These are phyloP conservation scores for Lepus townsendii DNA, from an alignment of 2,797 vertebrate genomes.

Conservation along the genomic window DNA sequence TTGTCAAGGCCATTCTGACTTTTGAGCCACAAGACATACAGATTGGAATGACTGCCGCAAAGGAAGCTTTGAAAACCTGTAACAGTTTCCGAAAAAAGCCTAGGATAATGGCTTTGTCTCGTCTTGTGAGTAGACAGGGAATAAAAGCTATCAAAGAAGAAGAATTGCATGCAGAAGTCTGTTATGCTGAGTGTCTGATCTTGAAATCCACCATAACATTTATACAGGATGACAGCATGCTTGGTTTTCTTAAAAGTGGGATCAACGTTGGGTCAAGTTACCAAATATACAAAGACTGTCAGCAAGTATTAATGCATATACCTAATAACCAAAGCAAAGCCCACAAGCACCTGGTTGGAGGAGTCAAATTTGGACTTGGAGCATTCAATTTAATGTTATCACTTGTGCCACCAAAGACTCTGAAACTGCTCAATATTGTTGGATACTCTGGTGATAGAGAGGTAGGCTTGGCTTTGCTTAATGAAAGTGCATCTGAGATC, in stretches of 20 bases:
- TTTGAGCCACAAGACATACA: constrained; percentile 76
- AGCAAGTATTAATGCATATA: constrained; percentile 62
- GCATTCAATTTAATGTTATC: constrained; percentile 78
- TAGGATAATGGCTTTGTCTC: constrained; percentile 60
- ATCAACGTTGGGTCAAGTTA: constrained; percentile 75
- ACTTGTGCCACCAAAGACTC: constrained; percentile 76
- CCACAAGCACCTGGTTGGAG: constrained; percentile 73
- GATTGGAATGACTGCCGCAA: constrained; percentile 44
- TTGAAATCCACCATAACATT: constrained; percentile 72
- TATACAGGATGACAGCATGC: constrained; percentile 74
- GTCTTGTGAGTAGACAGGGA: constrained; percentile 63
- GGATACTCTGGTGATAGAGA: constrained; percentile 73
- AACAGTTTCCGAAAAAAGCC: constrained; percentile 73
- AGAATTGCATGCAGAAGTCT: constrained; percentile 81
- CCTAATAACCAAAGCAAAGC: constrained; percentile 67
- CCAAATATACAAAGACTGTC: constrained; percentile 83
- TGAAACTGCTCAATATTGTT: constrained; percentile 74
- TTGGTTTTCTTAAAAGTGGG: constrained; percentile 75
- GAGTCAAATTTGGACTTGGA: constrained; percentile 79
- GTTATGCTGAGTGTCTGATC: constrained; percentile 81
- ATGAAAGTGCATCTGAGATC: constrained; percentile 88
- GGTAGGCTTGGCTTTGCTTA: constrained; percentile 74
- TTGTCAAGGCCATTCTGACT: constrained; percentile 78
- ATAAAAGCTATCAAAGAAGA: constrained; percentile 73
- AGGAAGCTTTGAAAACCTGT: constrained; percentile 80